A percentile compares a stretch with the other conserved stretches of the same genome.
Conservation (phyloP, 2,113 vertebrate genomes). For the Dipodomys ordii region DNA sequence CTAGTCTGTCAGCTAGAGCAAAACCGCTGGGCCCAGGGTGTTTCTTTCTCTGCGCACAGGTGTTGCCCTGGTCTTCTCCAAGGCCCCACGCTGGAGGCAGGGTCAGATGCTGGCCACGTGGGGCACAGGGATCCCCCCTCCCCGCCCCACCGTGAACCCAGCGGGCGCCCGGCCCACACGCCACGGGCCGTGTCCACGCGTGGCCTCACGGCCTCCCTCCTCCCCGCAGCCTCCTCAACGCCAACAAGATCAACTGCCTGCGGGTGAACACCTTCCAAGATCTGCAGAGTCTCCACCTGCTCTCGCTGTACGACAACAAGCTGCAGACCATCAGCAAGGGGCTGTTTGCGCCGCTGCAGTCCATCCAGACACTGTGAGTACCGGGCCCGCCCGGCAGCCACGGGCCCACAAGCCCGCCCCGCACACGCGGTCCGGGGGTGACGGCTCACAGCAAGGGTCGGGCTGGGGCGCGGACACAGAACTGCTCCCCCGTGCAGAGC, state of each 20-base stretch:
- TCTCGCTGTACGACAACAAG: constrained; percentile 99
- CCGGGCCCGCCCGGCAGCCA: neutral
- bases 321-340: constrained; percentile 98
- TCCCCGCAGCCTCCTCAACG: constrained; percentile 95
- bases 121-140: no score
- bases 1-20: constrained; percentile 1
- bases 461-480: no score
- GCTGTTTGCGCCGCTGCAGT: constrained; percentile 94
- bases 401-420: no score
- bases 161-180: no score
- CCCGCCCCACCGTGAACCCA: no score
- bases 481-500: no score
- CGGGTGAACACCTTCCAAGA: constrained; percentile 99
- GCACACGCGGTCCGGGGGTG: no score
- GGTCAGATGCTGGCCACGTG: neutral
- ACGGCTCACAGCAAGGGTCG: no score
- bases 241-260: constrained; percentile 99
- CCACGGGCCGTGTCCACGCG: no score
- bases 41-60: fast-evolving
- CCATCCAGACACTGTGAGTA: constrained; percentile 99
- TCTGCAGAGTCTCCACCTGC: constrained; percentile 97
- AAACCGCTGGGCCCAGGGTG: neutral
- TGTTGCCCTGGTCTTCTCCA: neutral
- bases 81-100: fast-evolving
- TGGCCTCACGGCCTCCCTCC: constrained; percentile 64